These are phyloP conservation scores for Microtus montanus DNA, from an alignment of 2,113 vertebrate genomes.

Conservation along the genomic window DNA sequence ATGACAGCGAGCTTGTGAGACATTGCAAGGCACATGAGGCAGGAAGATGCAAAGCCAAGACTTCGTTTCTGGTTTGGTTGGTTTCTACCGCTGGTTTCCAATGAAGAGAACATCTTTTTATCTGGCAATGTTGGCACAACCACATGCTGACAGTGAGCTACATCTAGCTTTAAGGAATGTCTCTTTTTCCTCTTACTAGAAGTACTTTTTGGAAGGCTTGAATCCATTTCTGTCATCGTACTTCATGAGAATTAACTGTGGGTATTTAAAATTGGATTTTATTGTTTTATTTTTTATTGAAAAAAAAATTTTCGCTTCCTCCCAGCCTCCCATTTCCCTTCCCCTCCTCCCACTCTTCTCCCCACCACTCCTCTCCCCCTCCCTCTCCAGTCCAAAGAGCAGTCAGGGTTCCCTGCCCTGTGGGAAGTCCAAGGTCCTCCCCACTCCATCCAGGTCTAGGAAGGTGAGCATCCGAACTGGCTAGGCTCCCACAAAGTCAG, in stretches of 20 bases:
- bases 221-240: constrained; percentile 38
- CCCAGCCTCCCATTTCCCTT: too few relatives aligned
- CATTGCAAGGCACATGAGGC: constrained; percentile 64
- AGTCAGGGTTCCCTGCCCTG: too few relatives aligned
- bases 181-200: constrained; percentile 14
- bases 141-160: constrained; percentile 41
- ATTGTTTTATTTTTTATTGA: constrained; percentile 11
- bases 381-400: too few relatives aligned
- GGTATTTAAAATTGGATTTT: constrained; percentile 56
- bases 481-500: too few relatives aligned
- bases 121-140: constrained; percentile 51
- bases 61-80: constrained; percentile 65
- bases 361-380: too few relatives aligned
- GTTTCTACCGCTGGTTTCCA: constrained; percentile 64
- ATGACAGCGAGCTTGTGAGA: constrained; percentile 48
- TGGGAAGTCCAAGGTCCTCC: too few relatives aligned
- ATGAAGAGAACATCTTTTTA: constrained; percentile 58
- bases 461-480: too few relatives aligned
- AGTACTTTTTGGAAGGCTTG: constrained; percentile 54
- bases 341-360: too few relatives aligned
- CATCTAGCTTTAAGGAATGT: constrained; percentile 53
- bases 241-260: constrained; percentile 11
- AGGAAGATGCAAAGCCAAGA: constrained; percentile 63
- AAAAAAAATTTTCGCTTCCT: too few relatives aligned
- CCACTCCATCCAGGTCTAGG: too few relatives aligned